These are phyloP conservation scores for Melitaea athalia DNA, from an alignment of 2,888 invertebrate genomes.

Conservation along the genomic window DNA sequence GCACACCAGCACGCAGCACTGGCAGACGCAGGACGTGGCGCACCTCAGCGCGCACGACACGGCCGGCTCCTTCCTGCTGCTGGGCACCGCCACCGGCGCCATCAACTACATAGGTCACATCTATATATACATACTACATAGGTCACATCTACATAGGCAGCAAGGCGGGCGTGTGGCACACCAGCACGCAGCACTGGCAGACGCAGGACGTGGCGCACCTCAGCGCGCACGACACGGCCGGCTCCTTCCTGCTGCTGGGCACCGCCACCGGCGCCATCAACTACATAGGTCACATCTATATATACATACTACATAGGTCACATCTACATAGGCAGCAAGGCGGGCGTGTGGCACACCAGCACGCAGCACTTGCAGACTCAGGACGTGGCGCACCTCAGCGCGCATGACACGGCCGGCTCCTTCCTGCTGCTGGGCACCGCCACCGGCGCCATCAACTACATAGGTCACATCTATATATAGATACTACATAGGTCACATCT, in stretches of 20 bases:
- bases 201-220: conserved; percentile 97
- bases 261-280: conserved; percentile 98
- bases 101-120: conserved; percentile 97
- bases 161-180: conserved; percentile 99
- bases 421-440: conserved; percentile 97
- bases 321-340: no score
- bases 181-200: conserved; percentile 99
- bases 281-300: conserved; percentile 95
- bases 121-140: no score
- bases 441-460: conserved; percentile 98
- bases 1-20: conserved; percentile 99
- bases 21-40: conserved; percentile 98
- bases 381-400: conserved; percentile 96
- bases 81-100: conserved; percentile 98
- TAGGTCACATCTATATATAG: no score
- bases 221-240: conserved; percentile 97
- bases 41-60: conserved; percentile 98
- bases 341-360: conserved; percentile 99
- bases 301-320: no score
- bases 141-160: no score
- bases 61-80: conserved; percentile 95
- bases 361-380: conserved; percentile 99
- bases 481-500: no score
- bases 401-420: conserved; percentile 98
- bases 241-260: conserved; percentile 96